Conservation (phyloP, 92 coral and sea anemone genomes). For the Hydrozoanthus gracilis region DNA sequence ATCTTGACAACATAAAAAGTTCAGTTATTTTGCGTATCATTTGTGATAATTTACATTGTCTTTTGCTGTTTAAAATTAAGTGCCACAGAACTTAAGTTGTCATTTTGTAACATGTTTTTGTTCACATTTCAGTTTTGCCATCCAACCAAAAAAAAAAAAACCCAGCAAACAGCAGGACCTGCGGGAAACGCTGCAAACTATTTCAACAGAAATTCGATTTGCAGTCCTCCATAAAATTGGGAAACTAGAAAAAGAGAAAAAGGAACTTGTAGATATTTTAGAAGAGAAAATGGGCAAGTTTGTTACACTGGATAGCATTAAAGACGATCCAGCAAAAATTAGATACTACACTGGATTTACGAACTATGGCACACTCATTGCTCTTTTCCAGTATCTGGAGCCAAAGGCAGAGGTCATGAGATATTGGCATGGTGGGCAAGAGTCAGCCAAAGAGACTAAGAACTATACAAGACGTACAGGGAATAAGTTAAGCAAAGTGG, state of each 20-base stretch:
- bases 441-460: constrained; percentile 24
- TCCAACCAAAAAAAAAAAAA: constrained; percentile 15
- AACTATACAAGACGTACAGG: constrained; percentile 26
- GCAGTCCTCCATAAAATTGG: neutral
- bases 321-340: constrained; percentile 22
- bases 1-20: neutral
- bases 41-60: neutral
- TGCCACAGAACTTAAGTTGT: neutral
- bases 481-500: constrained; percentile 11
- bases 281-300: constrained; percentile 8
- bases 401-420: constrained; percentile 20
- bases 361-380: constrained; percentile 24
- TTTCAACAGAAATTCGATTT: constrained; percentile 27
- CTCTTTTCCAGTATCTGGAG: constrained; percentile 15
- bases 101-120: neutral
- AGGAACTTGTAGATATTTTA: constrained; percentile 5
- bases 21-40: neutral
- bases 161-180: too few relatives aligned
- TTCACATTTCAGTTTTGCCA: constrained; percentile 2
- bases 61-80: neutral
- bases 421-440: constrained; percentile 26
- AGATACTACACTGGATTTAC: constrained; percentile 7
- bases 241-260: constrained; percentile 5
- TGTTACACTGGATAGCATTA: constrained; percentile 12
- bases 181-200: constrained; percentile 12